A percentile compares a stretch with the other conserved stretches of the same genome.
Conservation (phyloP, 35 echinoderm and acorn worm genomes). For the Lytechinus pictus region DNA sequence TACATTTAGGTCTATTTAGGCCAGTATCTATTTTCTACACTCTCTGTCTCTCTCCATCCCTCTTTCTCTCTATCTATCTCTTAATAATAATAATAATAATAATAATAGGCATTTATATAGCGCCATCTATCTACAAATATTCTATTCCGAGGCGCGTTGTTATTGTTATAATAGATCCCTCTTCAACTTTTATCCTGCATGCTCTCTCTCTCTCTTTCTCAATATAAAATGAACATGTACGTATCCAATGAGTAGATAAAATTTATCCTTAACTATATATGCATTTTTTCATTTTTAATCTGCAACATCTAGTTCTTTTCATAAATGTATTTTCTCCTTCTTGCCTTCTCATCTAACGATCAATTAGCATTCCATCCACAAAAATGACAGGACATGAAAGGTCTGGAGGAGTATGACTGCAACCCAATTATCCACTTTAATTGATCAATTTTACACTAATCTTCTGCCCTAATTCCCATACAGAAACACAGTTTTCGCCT, state of each 20-base stretch:
- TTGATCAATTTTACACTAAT: not conserved
- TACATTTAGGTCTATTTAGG: too few species aligned
- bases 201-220: not conserved
- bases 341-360: not conserved
- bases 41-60: not conserved
- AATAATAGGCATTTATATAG: too few species aligned
- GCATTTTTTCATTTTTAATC: too few species aligned
- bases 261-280: too few species aligned
- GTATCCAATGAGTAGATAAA: too few species aligned
- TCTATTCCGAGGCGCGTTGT: too few species aligned
- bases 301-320: too few species aligned
- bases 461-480: not conserved
- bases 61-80: not conserved
- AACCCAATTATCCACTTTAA: not conserved
- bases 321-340: not conserved
- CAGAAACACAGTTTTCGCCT: not conserved
- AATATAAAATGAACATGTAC: not conserved
- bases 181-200: not conserved
- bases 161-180: too few species aligned
- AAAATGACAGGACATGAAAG: not conserved
- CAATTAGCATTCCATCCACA: not conserved
- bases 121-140: too few species aligned
- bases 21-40: too few species aligned
- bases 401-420: not conserved
- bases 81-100: too few species aligned